Base-by-base conservation (phyloP, 2,113 vertebrate genomes). In the Gulo gulo region DNA sequence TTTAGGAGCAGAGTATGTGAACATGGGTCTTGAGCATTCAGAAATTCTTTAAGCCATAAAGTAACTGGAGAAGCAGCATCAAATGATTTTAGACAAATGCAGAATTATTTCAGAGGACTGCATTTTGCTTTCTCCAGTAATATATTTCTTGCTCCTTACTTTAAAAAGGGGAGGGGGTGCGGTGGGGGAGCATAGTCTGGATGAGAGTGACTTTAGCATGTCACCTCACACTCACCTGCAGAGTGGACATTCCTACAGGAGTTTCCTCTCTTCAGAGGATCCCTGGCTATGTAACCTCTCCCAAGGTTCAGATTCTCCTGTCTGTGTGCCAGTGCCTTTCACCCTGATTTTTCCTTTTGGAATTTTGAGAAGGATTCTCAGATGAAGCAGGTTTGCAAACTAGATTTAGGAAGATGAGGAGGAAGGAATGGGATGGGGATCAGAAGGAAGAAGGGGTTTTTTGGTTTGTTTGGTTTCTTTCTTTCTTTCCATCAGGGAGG, bases 341-440 rank as follows among this genome's bases (percentile, higher is more conserved):
- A 76, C 23, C 63, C 23, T 78, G 18, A 2, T 88, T 39, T 80
- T 91, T 88, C 42, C 81, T 88, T 92, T 78, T 73, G 94, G 96
- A 94, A 76, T 97, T 96, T 57, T 84, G 73, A 93, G 88, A 80
- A 87, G 85, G 36, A 61, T 61, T 91, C 47, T 34, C 18, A 55
- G 90, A 94, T 63, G 90, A 63, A 92, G 93, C 73, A 97, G 80
- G 93, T 52, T 96, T 96, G 83, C 71, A 94, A 91, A 81, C 71
- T 67, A n/a, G 73, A 80, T 57, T 63, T 36, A 88, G 91, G 84
- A 65, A 59, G 63, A 79, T 36, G 86, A 88, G 69, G 74, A 95
- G 65, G 47, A 84, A 94, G 78, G 81, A 84, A 93, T 52, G 90
- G 74, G 84, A 83, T 59, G n/a, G 57, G 80, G 89, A 74, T 65